Conservation (phyloP, 2,797 vertebrate species). For the Halcyon leucocephala region DNA sequence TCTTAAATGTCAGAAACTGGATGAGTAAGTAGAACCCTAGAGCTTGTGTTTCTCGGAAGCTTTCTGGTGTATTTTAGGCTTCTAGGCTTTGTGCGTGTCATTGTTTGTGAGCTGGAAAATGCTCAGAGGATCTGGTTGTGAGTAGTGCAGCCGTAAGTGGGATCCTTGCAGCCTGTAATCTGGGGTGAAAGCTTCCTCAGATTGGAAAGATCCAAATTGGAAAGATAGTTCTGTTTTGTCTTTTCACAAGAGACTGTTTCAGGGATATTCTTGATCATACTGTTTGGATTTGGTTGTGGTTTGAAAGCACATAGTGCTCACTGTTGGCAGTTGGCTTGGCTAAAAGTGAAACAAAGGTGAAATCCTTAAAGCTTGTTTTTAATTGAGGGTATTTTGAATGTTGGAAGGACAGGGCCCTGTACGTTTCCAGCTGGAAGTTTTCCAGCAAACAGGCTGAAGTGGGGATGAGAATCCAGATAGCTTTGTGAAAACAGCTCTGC, state of each 20-base stretch:
- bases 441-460: background rate
- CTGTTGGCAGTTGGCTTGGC: background rate
- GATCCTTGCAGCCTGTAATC: background rate
- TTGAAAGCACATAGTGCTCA: background rate
- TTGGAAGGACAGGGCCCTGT: background rate
- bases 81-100: background rate
- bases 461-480: too few species aligned
- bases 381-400: background rate
- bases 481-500: too few species aligned
- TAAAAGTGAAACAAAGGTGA: background rate
- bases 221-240: too few species aligned
- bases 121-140: background rate
- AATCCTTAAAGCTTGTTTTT: background rate
- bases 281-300: background rate
- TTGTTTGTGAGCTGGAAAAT: background rate
- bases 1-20: conserved; percentile 96
- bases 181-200: background rate
- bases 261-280: background rate
- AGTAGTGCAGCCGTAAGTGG: background rate
- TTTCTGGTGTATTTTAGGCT: background rate
- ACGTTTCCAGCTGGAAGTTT: background rate
- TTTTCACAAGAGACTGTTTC: too few species aligned
- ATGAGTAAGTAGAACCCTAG: conserved; percentile 88
- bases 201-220: too few species aligned
- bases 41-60: background rate